Conservation (phyloP, 2,113 vertebrate genomes). For the Channa argus region DNA sequence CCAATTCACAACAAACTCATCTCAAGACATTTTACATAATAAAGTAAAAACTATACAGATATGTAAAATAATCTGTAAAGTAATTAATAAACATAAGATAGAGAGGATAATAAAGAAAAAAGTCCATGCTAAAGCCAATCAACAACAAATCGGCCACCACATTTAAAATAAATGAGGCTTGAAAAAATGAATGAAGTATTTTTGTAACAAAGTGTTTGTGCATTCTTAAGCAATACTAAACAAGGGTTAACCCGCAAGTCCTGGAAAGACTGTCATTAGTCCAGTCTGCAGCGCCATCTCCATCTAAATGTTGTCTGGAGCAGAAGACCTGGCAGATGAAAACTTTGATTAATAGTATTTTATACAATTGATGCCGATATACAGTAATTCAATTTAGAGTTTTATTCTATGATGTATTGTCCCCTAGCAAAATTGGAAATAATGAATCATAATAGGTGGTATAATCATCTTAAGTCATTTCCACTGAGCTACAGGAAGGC, state of each 20-base stretch:
- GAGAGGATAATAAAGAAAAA: too few species aligned
- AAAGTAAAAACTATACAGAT: too few species aligned
- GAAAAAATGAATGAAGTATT: too few species aligned
- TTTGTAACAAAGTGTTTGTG: too few species aligned
- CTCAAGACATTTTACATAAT: too few species aligned
- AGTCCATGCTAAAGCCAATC: too few species aligned
- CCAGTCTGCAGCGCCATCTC: conserved; percentile 17
- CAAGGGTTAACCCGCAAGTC: neutral
- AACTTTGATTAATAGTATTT: conserved; percentile 13
- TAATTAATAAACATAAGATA: too few species aligned
- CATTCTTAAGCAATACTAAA: neutral
- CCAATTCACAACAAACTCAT: too few species aligned
- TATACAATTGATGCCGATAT: conserved; percentile 28
- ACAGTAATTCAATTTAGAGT: conserved; percentile 44
- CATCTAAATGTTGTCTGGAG: conserved; percentile 10
- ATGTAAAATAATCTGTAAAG: too few species aligned
- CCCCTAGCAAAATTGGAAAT: conserved; percentile 54
- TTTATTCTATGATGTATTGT: conserved; percentile 57
- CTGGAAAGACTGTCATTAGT: conserved; percentile 11
- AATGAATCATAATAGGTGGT: conserved; percentile 65
- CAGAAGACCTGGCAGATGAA: conserved; percentile 12
- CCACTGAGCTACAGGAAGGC: conserved; percentile 49
- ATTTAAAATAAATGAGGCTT: too few species aligned
- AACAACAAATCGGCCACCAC: too few species aligned
- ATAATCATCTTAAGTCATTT: conserved; percentile 60